Evolutionary conservation across 2,888 invertebrate genomes (phyloP).

Genomic region (Kuschelorhynchus macadamiae): DNA sequence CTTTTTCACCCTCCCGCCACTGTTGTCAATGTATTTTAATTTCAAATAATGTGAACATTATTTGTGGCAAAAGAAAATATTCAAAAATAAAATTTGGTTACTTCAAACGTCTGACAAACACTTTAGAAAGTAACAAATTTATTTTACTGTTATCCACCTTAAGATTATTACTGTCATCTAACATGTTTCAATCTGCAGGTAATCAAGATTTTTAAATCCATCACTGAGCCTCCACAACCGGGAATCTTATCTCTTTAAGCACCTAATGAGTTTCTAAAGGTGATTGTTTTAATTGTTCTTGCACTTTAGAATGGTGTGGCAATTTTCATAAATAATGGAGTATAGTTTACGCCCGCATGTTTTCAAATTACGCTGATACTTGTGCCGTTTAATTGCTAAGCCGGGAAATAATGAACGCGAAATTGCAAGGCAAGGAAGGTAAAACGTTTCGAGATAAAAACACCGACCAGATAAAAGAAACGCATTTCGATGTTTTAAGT

Average conservation of each 20-base stretch:
- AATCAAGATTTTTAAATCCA: too few relatives aligned
- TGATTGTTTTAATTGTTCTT: constrained; percentile 42
- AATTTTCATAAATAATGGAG: constrained; percentile 44
- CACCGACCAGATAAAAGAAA: constrained; percentile 14
- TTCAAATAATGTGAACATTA: too few relatives aligned
- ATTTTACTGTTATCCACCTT: too few relatives aligned
- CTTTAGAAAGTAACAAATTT: too few relatives aligned
- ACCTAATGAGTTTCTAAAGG: constrained; percentile 32
- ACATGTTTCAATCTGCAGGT: too few relatives aligned
- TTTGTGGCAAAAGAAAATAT: too few relatives aligned
- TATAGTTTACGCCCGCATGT: constrained; percentile 40
- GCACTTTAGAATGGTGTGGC: constrained; percentile 32
- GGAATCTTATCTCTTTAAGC: constrained; percentile 14
- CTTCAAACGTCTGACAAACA: too few relatives aligned
- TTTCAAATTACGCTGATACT: constrained; percentile 30
- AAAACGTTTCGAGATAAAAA: constrained; percentile 24
- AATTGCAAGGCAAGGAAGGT: constrained; percentile 22
- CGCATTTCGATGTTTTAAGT: not conserved
- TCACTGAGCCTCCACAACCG: not conserved
- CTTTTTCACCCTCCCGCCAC: too few relatives aligned
- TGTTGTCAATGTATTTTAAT: too few relatives aligned
- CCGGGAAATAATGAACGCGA: constrained; percentile 20
- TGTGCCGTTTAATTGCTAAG: constrained; percentile 31
- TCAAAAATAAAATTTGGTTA: too few relatives aligned
- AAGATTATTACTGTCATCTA: too few relatives aligned